Conservation (phyloP, 2,888 invertebrate genomes). For the Meiosimyza decipiens region DNA sequence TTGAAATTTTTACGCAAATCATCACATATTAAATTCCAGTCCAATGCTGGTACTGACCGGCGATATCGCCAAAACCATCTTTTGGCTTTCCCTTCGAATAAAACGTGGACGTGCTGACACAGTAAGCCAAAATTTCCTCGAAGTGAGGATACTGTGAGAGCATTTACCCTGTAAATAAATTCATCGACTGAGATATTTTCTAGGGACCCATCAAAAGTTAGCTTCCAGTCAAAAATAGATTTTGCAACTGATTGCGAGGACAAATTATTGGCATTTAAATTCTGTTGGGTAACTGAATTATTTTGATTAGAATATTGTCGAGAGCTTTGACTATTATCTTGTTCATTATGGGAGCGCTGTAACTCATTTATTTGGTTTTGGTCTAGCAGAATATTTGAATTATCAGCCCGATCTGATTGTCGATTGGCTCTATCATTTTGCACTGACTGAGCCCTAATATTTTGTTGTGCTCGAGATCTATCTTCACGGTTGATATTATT, state of each 20-base stretch:
- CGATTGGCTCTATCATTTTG: too few relatives aligned
- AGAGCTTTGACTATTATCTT: constrained; percentile 1
- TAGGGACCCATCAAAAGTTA: constrained; percentile 9
- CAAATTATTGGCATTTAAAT: too few relatives aligned
- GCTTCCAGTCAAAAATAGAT: too few relatives aligned
- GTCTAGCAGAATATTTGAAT: background rate
- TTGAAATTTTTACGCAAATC: constrained; percentile 1
- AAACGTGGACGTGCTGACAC: constrained; percentile 9
- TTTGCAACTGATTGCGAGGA: too few relatives aligned
- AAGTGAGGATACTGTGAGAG: constrained; percentile 1
- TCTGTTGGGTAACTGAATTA: background rate
- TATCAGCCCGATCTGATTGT: too few relatives aligned
- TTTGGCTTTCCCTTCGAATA: constrained; percentile 6
- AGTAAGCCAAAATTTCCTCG: constrained; percentile 14
- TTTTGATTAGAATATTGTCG: background rate
- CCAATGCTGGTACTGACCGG: background rate
- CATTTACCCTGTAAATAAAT: constrained; percentile 11
- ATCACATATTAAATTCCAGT: background rate
- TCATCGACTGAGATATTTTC: constrained; percentile 14
- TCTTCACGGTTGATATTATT: background rate
- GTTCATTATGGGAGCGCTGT: background rate
- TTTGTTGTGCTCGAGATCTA: background rate
- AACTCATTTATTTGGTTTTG: background rate
- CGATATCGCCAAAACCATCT: constrained; percentile 30
- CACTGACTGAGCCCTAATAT: too few relatives aligned